These are phyloP conservation scores for Timema cristinae DNA, from an alignment of 2,888 invertebrate genomes.

Conservation along the genomic window DNA sequence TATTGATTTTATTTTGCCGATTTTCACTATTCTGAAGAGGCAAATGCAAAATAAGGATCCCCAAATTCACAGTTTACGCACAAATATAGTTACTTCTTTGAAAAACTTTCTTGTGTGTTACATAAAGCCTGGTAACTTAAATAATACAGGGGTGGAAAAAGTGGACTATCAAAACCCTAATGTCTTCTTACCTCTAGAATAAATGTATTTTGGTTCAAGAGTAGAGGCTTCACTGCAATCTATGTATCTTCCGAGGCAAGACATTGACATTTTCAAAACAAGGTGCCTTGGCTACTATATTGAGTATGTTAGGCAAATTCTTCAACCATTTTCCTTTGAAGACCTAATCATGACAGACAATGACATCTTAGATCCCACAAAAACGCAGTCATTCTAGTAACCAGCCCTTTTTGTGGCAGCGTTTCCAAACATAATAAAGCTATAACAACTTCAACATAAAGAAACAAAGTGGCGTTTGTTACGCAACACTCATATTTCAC, in stretches of 20 bases:
- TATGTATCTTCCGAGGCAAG: background rate
- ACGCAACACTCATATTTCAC: background rate
- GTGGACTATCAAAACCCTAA: too few species aligned
- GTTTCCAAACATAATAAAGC: background rate
- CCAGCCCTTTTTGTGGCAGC: background rate
- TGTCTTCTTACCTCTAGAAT: background rate
- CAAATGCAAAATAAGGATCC: conserved; percentile 6
- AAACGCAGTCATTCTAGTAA: background rate
- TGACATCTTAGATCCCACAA: background rate
- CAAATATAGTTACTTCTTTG: background rate
- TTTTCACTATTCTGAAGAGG: background rate
- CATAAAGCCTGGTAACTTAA: background rate
- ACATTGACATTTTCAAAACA: background rate
- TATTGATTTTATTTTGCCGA: background rate
- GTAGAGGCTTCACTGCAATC: background rate
- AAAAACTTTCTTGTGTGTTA: background rate
- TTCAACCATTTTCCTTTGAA: background rate
- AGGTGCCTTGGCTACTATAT: background rate
- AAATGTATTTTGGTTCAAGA: background rate
- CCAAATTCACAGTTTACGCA: background rate
- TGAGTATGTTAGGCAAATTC: background rate
- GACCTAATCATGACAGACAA: background rate
- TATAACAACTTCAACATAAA: background rate
- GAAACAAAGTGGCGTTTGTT: background rate
- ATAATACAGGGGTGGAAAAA: background rate